Conservation (phyloP, 2,113 vertebrate species). For the Prietella phreatophila region DNA sequence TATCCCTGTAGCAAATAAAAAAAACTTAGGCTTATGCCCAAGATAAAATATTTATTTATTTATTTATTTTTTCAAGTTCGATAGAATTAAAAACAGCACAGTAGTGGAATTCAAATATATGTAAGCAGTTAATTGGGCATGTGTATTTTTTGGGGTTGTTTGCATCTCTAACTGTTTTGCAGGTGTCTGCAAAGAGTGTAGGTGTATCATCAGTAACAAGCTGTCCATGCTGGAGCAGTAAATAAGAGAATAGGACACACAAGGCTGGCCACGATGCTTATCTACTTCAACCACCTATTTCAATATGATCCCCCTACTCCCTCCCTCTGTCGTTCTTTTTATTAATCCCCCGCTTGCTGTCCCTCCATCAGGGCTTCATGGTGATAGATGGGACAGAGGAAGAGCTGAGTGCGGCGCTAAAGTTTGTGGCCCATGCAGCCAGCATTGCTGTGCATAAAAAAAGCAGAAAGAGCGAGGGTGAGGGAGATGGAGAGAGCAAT, state of each 20-base stretch:
- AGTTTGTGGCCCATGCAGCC: conserved; percentile 73
- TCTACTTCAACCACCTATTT: conserved; percentile 71
- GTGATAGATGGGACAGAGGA: conserved; percentile 64
- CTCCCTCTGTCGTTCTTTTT: conserved; percentile 22
- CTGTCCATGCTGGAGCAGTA: conserved; percentile 42
- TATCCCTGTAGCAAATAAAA: background rate
- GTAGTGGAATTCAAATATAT: background rate
- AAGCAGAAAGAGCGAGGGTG: conserved; percentile 33
- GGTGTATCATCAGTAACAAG: conserved; percentile 50
- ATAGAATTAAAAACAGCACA: background rate
- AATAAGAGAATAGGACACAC: conserved; percentile 64
- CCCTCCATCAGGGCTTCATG: conserved; percentile 60
- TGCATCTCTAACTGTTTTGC: background rate
- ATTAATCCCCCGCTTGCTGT: conserved; percentile 31
- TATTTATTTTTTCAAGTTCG: background rate
- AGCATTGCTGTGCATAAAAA: conserved; percentile 67
- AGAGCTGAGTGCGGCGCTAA: conserved; percentile 61
- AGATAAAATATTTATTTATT: background rate
- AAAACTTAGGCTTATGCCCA: background rate
- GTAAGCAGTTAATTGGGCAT: background rate
- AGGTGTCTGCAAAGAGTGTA: conserved; percentile 37
- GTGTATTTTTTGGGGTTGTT: conserved; percentile 25
- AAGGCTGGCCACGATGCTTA: conserved; percentile 59
- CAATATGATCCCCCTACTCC: conserved; percentile 54
- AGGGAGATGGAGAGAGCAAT: conserved; percentile 31